These are phyloP conservation scores for Lampris megalopsis DNA, from an alignment of 2,113 vertebrate species.

Conservation along the genomic window DNA sequence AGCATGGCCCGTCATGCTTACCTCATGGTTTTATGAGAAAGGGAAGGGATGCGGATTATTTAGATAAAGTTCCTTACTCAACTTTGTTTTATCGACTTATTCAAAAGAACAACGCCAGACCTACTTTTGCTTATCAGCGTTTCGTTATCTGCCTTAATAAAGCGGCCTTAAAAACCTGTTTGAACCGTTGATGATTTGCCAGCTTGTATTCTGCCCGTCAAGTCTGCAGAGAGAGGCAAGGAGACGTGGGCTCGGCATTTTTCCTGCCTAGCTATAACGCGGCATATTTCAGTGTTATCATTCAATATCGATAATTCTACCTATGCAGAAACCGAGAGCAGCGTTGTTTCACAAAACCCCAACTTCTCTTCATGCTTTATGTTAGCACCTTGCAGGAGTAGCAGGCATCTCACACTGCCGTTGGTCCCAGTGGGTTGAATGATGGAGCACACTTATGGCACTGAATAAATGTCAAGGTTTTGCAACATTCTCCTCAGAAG, in stretches of 20 bases:
- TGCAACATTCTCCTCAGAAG: no score
- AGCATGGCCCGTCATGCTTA: constrained; percentile 20
- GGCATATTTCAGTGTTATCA: not conserved
- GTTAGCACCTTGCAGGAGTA: not conserved
- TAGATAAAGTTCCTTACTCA: constrained; percentile 23
- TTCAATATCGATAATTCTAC: not conserved
- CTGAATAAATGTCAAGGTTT: no score
- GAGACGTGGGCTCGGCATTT: not conserved
- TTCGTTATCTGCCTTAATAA: constrained; percentile 40
- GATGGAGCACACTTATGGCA: no score
- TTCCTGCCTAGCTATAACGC: not conserved
- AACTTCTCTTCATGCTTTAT: not conserved
- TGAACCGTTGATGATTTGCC: not conserved
- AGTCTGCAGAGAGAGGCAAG: not conserved
- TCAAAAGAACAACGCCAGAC: not conserved
- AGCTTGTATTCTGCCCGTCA: not conserved
- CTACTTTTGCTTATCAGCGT: constrained; percentile 1
- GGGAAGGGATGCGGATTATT: not conserved
- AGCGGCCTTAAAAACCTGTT: constrained; percentile 18
- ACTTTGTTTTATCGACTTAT: constrained; percentile 12
- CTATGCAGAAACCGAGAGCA: no score
- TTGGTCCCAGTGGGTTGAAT: not conserved
- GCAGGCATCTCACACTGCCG: not conserved
- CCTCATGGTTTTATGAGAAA: constrained; percentile 32
- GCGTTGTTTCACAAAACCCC: not conserved